phyloP scores from a whole-genome alignment of 2,888 invertebrate genomes.

The Monopis laevigella region DNA sequence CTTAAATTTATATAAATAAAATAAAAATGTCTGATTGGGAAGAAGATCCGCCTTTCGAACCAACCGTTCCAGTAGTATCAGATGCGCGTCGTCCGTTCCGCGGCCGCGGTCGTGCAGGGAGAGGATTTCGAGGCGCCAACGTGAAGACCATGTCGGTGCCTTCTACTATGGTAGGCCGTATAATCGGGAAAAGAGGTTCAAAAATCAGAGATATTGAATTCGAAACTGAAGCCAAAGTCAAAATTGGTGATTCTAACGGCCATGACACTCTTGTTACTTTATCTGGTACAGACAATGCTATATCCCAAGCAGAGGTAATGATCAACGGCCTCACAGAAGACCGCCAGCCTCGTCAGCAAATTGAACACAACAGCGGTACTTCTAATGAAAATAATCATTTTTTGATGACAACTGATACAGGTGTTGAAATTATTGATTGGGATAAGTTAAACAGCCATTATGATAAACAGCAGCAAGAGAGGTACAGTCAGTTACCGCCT shows the following conservation, averaged over 20 bases:
- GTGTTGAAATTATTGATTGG: conserved; percentile 72
- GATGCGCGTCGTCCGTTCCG: conserved; percentile 6
- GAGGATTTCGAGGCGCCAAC: conserved; percentile 22
- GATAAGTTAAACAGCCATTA: conserved; percentile 58
- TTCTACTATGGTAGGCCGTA: conserved; percentile 57
- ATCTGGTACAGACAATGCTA: conserved; percentile 54
- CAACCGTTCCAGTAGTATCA: background rate
- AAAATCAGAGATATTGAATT: conserved; percentile 84
- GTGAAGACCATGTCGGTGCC: conserved; percentile 42
- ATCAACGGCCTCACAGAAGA: conserved; percentile 43
- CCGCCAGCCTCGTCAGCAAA: conserved; percentile 23
- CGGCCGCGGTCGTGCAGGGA: background rate
- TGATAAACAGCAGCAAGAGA: conserved; percentile 62
- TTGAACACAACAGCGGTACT: background rate
- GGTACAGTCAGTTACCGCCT: conserved; percentile 72
- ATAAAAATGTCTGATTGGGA: conserved; percentile 7
- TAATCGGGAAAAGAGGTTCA: conserved; percentile 83
- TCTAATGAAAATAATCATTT: too few relatives aligned
- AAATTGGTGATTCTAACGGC: conserved; percentile 58
- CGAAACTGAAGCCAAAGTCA: conserved; percentile 78
- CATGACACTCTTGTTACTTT: conserved; percentile 51
- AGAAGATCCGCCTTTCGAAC: background rate
- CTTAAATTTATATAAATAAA: too few relatives aligned
- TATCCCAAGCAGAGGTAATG: conserved; percentile 47
- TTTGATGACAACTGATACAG: conserved; percentile 36